phyloP scores from a whole-genome alignment of 2,888 invertebrate species.

The Caenorhabditis wallacei region DNA sequence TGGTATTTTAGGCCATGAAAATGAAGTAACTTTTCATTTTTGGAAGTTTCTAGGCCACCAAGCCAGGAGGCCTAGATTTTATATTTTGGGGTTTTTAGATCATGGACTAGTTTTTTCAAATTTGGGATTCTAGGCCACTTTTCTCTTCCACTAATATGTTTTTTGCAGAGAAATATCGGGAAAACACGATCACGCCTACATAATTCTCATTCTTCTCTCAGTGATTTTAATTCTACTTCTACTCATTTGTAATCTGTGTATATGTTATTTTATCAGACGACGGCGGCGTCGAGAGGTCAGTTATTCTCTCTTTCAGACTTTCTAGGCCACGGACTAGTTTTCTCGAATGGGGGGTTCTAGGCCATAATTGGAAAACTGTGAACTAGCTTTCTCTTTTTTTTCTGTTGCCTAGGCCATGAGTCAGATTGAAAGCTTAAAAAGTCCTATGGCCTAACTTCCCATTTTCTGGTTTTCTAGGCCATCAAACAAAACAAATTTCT shows the following conservation, averaged over 20 bases:
- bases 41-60: not conserved
- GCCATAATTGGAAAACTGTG: too few species aligned
- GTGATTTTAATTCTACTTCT: slow-evolving; percentile 47
- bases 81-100: not conserved
- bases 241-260: slow-evolving; percentile 57
- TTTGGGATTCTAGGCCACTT: not conserved
- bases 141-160: slow-evolving; percentile 1
- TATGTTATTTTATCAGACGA: slow-evolving; percentile 58
- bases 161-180: slow-evolving; percentile 48
- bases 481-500: not conserved
- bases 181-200: slow-evolving; percentile 51
- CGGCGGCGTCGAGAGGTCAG: slow-evolving; percentile 52
- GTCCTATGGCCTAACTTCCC: not conserved
- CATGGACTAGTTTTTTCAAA: not conserved
- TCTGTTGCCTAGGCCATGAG: too few species aligned
- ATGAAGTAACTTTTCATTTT: not conserved
- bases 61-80: too few species aligned
- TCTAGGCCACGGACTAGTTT: not conserved
- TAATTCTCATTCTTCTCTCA: slow-evolving; percentile 54
- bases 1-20: not conserved
- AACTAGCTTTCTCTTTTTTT: too few species aligned
- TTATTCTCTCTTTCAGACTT: not conserved
- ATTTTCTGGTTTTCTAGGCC: not conserved
- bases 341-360: too few species aligned
- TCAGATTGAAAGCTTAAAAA: too few species aligned